phyloP scores from a whole-genome alignment of 2,797 vertebrate genomes.

The Simalia tracyae region DNA sequence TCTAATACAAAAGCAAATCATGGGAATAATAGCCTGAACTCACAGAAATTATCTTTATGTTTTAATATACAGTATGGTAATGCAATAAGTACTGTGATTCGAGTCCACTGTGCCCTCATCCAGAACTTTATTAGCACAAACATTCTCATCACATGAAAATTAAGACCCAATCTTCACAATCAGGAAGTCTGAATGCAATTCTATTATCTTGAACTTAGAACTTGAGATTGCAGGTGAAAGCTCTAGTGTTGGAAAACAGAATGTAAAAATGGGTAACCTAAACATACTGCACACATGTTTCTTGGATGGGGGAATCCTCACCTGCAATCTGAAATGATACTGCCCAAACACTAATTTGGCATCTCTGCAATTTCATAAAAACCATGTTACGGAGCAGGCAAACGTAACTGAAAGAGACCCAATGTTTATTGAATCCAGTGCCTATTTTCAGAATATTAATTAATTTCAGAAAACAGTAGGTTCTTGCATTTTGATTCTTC shows the following conservation, averaged over 20 bases:
- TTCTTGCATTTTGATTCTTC: not conserved
- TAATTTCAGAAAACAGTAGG: not conserved
- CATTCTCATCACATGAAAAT: not conserved
- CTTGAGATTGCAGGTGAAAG: not conserved
- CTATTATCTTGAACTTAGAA: not conserved
- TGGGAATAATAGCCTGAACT: not conserved
- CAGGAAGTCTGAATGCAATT: not conserved
- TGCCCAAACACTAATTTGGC: not conserved
- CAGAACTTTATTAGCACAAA: not conserved
- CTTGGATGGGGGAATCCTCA: not conserved
- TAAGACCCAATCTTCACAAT: not conserved
- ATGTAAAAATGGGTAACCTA: not conserved
- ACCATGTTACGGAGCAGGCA: not conserved
- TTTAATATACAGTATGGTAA: not conserved
- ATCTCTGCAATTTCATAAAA: not conserved
- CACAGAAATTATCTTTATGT: constrained; percentile 1
- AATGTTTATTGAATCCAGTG: not conserved
- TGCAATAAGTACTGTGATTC: not conserved
- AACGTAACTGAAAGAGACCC: not conserved
- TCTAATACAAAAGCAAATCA: constrained; percentile 15
- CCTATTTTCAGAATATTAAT: not conserved
- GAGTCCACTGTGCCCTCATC: not conserved
- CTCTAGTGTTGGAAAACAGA: not conserved
- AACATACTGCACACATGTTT: not conserved
- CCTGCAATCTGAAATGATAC: not conserved